Evolutionary conservation across 2,797 vertebrate genomes (phyloP), one percentile per base, ranked within the genome.

Genomic region (Pangasius mekongensis): DNA sequence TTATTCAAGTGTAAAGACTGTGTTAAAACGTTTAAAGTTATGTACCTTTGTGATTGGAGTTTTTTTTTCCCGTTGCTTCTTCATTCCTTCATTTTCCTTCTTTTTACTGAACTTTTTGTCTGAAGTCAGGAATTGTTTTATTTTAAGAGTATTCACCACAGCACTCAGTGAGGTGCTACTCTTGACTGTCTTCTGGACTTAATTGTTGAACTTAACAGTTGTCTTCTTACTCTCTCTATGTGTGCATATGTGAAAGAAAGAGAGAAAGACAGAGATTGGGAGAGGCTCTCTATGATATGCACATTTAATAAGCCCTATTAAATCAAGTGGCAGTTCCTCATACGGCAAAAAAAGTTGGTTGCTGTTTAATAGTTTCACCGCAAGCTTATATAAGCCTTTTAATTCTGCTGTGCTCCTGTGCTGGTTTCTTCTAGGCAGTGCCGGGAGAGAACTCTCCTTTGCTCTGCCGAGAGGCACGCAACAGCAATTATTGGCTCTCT

Each of bases 291-390:
- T 95, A 93, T 95, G 95, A 96, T 96, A 95, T 95, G 93, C 94
- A 95, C 95, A 95, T 96, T 96, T 96, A 96, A 96, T 96, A 94
- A 96, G 95, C 92, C 94, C 94, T 93, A 95, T 96, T 96, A 96
- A 96, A 96, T 94, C 92, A 95, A 95, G 94, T 95, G 95, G 95
- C 94, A 94, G 94, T 94, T 95, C 94, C 94, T 95, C 94, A 93
- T 94, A 94, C 95, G 94, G 74, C 76, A 56, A 27, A 58, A 39
- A 95, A 91, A 92, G 93, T 95, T 95, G 93, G 91, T 94, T 91
- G 90, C 93, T 93, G 94, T 96, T 95, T 96, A 96, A 96, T 95
- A 95, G 95, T 95, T 95, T 91, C 91, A 94, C 95, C 93, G 87
- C 95, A 94, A 94, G 89, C 95, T 96, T 96, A 94, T 94, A 95